Percentiles rank a stretch among this genome's conserved stretches.
phyloP scores from a whole-genome alignment of 2,113 vertebrate genomes.

The Plestiodon gilberti region DNA sequence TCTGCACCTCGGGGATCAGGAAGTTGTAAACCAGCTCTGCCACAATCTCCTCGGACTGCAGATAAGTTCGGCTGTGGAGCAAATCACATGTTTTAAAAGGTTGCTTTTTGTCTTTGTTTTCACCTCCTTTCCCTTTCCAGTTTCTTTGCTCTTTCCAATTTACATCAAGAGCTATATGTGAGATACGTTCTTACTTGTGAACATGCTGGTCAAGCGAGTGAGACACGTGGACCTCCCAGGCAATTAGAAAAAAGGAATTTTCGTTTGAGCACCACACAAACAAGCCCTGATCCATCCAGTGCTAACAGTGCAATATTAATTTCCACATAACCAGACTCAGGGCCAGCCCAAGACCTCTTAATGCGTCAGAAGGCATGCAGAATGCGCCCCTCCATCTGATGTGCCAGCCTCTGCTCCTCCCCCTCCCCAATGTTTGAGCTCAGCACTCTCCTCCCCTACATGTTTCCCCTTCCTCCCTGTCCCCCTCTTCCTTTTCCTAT shows the following conservation, averaged over 20 bases:
- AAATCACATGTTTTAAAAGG: conserved; percentile 31
- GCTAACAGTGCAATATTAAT: neutral
- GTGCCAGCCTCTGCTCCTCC: too few species aligned
- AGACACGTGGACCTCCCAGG: neutral
- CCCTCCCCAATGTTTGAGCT: too few species aligned
- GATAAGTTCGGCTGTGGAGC: conserved; percentile 74
- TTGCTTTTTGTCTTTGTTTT: conserved; percentile 13
- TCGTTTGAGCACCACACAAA: neutral
- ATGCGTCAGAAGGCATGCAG: too few species aligned
- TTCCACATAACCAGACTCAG: neutral
- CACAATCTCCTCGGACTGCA: conserved; percentile 93
- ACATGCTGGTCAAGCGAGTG: neutral
- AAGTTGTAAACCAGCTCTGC: conserved; percentile 92
- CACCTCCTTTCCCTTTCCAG: neutral
- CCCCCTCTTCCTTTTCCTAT: too few species aligned
- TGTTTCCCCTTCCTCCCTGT: too few species aligned
- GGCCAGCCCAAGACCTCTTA: too few species aligned
- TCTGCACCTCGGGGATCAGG: conserved; percentile 90
- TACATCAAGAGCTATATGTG: neutral
- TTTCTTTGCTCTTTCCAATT: neutral
- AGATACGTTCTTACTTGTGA: neutral
- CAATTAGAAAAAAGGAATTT: neutral
- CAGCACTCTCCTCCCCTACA: too few species aligned
- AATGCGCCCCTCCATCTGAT: too few species aligned
- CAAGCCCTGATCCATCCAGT: neutral